Evolutionary conservation across 2,797 vertebrate species (phyloP).

Genomic region (Anguilla anguilla): DNA sequence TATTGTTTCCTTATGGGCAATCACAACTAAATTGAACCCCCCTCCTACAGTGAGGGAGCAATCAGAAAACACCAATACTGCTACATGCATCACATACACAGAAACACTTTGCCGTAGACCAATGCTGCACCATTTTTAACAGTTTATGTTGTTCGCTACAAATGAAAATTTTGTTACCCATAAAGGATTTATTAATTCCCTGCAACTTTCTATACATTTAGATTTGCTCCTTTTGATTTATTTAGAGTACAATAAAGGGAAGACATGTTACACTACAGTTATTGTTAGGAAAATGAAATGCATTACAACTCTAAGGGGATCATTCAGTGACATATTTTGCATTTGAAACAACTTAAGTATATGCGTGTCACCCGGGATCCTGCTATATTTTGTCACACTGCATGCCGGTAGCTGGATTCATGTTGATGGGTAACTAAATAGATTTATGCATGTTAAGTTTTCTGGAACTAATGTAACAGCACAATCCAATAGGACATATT

Average conservation of each 20-base stretch:
- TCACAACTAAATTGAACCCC: background rate
- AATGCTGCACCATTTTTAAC: background rate
- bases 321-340: background rate
- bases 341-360: background rate
- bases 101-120: background rate
- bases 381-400: background rate
- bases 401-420: background rate
- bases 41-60: background rate
- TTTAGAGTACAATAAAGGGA: background rate
- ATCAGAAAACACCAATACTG: background rate
- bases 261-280: background rate
- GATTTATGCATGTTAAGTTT: background rate
- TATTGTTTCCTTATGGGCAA: background rate
- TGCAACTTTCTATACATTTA: background rate
- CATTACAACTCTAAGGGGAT: background rate
- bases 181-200: background rate
- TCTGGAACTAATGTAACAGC: background rate
- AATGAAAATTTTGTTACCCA: background rate
- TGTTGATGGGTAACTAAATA: background rate
- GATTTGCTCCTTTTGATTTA: background rate
- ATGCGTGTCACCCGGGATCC: background rate
- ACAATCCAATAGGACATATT: background rate
- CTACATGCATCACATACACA: background rate
- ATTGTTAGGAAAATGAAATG: background rate
- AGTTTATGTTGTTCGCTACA: background rate